phyloP scores from a whole-genome alignment of 2,113 vertebrate species.

The Tachycineta bicolor region DNA sequence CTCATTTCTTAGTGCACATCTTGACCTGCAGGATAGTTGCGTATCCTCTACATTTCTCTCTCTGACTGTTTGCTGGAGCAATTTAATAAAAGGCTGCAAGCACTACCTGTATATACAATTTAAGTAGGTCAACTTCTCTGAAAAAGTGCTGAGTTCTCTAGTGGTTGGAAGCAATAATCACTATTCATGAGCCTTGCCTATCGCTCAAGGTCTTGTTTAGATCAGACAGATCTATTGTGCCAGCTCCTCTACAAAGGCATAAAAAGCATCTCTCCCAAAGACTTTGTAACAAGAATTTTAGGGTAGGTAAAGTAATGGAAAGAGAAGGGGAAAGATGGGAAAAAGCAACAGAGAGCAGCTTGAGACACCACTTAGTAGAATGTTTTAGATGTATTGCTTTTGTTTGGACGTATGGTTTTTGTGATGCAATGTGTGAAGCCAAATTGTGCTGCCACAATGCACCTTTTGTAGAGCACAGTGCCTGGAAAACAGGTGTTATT shows the following conservation, averaged over 20 bases:
- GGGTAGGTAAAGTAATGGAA: background rate
- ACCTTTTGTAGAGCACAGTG: background rate
- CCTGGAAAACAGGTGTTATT: background rate
- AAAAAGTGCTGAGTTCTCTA: slow-evolving; percentile 26
- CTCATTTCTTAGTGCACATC: background rate
- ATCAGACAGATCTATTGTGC: slow-evolving; percentile 33
- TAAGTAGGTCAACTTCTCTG: slow-evolving; percentile 42
- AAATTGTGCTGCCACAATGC: background rate
- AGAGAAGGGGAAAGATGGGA: background rate
- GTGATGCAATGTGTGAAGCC: background rate
- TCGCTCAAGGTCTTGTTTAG: slow-evolving; percentile 49
- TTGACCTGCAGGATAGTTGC: background rate
- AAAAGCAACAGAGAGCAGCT: background rate
- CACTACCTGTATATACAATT: slow-evolving; percentile 6
- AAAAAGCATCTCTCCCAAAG: background rate
- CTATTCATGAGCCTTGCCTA: slow-evolving; percentile 48
- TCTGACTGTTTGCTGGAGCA: slow-evolving; percentile 9
- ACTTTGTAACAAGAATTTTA: slow-evolving; percentile 1
- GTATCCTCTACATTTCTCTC: background rate
- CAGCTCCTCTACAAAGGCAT: background rate
- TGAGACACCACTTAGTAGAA: background rate
- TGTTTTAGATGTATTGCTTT: background rate
- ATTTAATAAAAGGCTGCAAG: background rate
- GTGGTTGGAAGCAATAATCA: slow-evolving; percentile 23
- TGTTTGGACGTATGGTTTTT: background rate